Conservation (phyloP, 2,113 vertebrate genomes). For the Forbesichthys papilliferus region DNA sequence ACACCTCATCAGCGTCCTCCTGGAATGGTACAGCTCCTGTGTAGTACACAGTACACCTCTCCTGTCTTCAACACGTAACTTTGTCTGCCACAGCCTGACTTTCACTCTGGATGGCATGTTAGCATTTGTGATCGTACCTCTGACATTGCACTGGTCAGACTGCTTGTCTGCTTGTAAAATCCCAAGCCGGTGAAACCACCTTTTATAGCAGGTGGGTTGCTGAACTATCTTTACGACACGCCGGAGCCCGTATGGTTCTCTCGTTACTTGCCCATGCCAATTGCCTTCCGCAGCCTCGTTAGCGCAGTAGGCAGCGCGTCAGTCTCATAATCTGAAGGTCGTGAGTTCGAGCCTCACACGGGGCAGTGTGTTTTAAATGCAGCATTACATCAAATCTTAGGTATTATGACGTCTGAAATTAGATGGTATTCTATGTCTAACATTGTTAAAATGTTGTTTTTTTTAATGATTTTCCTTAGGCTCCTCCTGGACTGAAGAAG, state of each 20-base stretch:
- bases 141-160: no score
- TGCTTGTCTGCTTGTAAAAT: background rate
- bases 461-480: constrained; percentile 66
- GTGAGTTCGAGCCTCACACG: background rate
- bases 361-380: background rate
- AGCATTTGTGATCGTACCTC: no score
- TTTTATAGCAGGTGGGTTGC: no score
- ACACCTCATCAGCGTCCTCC: background rate
- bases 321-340: background rate
- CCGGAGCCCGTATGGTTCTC: no score
- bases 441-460: background rate
- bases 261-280: no score
- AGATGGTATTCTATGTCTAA: background rate
- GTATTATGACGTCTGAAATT: no score
- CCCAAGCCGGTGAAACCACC: no score
- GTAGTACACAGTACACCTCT: background rate
- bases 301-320: background rate
- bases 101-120: no score
- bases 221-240: no score
- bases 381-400: no score
- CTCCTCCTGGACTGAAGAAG: constrained; percentile 96
- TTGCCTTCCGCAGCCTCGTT: background rate
- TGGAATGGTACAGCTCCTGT: background rate
- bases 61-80: no score
- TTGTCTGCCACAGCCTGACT: no score